Base-by-base conservation (phyloP, 2,113 vertebrate species). In the Passer domesticus region DNA sequence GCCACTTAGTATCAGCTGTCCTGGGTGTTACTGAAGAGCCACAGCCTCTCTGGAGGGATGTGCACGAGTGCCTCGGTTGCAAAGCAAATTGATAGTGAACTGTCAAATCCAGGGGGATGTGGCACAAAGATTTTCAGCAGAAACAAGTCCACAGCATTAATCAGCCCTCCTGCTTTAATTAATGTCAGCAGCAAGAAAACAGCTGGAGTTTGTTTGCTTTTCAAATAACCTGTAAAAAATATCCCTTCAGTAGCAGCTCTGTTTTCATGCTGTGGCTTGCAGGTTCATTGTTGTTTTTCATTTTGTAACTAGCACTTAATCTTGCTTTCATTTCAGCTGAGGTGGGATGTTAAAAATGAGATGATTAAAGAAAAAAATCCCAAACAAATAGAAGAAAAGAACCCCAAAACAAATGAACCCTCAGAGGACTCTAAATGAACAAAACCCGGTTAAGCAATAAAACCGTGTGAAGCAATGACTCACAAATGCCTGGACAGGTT, bases 201-300 rank as follows among this genome's bases (percentile, higher is more conserved):
- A 83, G 82, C 90, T 79, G 82, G 62, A 76, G 49, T 70, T 83
- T 87, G 93, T 87, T 95, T 94, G 85, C 70, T 87, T 90, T 96
- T 76, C 75, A 58, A 59, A 85, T 76, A 69, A 90, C 49, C 58
- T 46, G 58, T 41, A 63, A 76, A 87, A 94, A 85, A 93, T 27
- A 90, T 15, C n/a, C n/a, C 82, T 79, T 31, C 53, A 68, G 24
- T 9, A 70, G 39, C 52, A 59, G 90, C 60, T 88, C 78, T 44
- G 53, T 66, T 89, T 62, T 70, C 53, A 69, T 1, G 18, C 69
- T 39, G 49, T 25, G 39, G 49, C 41, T 87, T 4, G 1, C 22
- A 37, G 49, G 35, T 85, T 87, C 13, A 6, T 53, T 53, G 59
- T n/a, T 74, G 59, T 43, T 84, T 96, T 87, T 85, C 33, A 56